Percentiles rank a stretch among this genome's conserved stretches.
phyloP scores from a whole-genome alignment of 2,888 invertebrate species.

The Heliconius hortense region DNA sequence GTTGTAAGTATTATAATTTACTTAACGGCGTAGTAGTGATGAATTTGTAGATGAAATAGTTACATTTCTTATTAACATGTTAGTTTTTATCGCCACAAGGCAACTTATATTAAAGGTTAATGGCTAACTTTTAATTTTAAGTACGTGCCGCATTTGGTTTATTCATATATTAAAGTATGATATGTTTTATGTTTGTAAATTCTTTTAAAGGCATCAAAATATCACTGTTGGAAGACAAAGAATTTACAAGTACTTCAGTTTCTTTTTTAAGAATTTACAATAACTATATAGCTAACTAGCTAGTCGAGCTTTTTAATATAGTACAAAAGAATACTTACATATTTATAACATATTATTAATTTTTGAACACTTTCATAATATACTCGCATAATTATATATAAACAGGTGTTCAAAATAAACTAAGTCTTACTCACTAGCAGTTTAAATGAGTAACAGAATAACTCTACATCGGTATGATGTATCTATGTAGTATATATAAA shows the following conservation, averaged over 20 bases:
- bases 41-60: slow-evolving; percentile 15
- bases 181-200: background rate
- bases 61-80: slow-evolving; percentile 7
- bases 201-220: background rate
- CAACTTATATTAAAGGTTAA: background rate
- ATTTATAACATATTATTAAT: background rate
- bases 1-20: slow-evolving; percentile 22
- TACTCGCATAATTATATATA: background rate
- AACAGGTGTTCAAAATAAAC: too few species aligned
- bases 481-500: background rate
- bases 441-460: background rate
- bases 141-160: background rate
- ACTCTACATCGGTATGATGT: too few species aligned
- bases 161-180: background rate
- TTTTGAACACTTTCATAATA: background rate
- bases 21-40: slow-evolving; percentile 13
- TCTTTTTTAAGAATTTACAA: too few species aligned
- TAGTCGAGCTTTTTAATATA: too few species aligned
- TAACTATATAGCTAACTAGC: too few species aligned
- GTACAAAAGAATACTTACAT: too few species aligned
- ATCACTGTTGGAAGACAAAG: background rate
- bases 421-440: too few species aligned
- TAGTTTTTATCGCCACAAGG: background rate
- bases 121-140: background rate
- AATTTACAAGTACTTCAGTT: background rate